These are phyloP conservation scores for Pinctada fucata DNA, from an alignment of 2,888 invertebrate species.

Conservation along the genomic window DNA sequence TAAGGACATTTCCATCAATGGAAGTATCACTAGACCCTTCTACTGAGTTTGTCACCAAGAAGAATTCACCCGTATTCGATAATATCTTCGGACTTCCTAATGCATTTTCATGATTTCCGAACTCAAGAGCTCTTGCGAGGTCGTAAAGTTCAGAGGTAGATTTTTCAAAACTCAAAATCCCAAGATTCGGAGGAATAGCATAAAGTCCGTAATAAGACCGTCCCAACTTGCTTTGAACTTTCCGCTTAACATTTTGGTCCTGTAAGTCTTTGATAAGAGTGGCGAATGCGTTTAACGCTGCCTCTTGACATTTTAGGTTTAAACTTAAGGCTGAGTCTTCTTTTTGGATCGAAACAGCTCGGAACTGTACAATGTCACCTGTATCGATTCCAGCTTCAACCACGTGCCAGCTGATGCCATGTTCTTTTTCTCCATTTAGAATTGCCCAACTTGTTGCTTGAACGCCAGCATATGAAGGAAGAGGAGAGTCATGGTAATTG, in stretches of 20 bases:
- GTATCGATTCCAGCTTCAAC: constrained; percentile 59
- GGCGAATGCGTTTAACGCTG: constrained; percentile 49
- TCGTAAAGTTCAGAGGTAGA: constrained; percentile 43
- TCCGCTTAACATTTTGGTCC: constrained; percentile 21
- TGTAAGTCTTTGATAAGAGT: constrained; percentile 44
- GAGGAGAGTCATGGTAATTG: constrained; percentile 60
- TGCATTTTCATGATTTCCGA: constrained; percentile 58
- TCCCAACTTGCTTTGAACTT: constrained; percentile 38
- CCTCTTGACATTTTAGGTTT: constrained; percentile 59
- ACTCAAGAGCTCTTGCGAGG: constrained; percentile 52
- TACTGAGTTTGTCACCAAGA: constrained; percentile 55
- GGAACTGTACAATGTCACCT: constrained; percentile 55
- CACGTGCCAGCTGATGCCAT: constrained; percentile 61
- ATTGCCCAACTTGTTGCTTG: constrained; percentile 62
- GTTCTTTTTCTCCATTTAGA: constrained; percentile 51
- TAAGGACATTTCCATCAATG: neutral
- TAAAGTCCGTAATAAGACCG: constrained; percentile 56
- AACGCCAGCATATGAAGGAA: constrained; percentile 60
- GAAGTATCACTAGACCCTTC: constrained; percentile 9
- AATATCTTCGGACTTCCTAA: constrained; percentile 57
- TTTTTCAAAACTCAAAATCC: constrained; percentile 48
- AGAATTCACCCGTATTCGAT: constrained; percentile 46
- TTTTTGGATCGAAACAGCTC: constrained; percentile 45
- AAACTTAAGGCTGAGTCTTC: constrained; percentile 56
- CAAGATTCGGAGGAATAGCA: constrained; percentile 56